These are phyloP conservation scores for Incurvaria masculella DNA, from an alignment of 2,888 invertebrate species.

Conservation along the genomic window DNA sequence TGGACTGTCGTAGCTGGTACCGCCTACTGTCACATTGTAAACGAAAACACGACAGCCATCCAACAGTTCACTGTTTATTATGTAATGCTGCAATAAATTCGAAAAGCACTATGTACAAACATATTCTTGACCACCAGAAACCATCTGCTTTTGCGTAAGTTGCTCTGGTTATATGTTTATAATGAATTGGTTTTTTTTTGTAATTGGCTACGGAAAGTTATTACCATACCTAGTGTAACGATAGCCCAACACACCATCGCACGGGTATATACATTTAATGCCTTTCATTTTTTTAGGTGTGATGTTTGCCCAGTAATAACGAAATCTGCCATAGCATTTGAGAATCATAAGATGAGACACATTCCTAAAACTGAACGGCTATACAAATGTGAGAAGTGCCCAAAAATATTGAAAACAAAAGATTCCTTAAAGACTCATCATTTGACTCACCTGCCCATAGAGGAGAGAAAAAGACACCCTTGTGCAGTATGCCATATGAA, in stretches of 20 bases:
- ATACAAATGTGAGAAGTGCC: slow-evolving; percentile 44
- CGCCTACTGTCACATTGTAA: slow-evolving; percentile 40
- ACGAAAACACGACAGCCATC: slow-evolving; percentile 30
- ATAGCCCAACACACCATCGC: too few relatives aligned
- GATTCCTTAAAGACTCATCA: slow-evolving; percentile 50
- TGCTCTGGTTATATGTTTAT: slow-evolving; percentile 2
- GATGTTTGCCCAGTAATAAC: slow-evolving; percentile 52
- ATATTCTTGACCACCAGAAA: slow-evolving; percentile 50
- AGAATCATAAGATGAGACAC: slow-evolving; percentile 51
- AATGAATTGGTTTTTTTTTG: background rate
- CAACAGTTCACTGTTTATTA: slow-evolving; percentile 38
- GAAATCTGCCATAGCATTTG: slow-evolving; percentile 41
- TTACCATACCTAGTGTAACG: too few relatives aligned
- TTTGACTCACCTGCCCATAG: slow-evolving; percentile 50
- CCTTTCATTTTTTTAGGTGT: slow-evolving; percentile 32
- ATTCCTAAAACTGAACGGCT: slow-evolving; percentile 50
- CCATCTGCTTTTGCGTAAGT: slow-evolving; percentile 48
- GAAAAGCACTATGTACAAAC: slow-evolving; percentile 51
- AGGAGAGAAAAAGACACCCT: slow-evolving; percentile 48
- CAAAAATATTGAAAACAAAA: slow-evolving; percentile 46
- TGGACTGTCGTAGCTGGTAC: slow-evolving; percentile 46
- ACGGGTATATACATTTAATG: too few relatives aligned
- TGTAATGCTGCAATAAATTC: slow-evolving; percentile 50
- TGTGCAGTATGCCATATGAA: slow-evolving; percentile 50
- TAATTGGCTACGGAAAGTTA: background rate